Evolutionary conservation across 2,888 invertebrate species (phyloP), one percentile per base, ranked within the genome.

Genomic region (Heliconius hortense): DNA sequence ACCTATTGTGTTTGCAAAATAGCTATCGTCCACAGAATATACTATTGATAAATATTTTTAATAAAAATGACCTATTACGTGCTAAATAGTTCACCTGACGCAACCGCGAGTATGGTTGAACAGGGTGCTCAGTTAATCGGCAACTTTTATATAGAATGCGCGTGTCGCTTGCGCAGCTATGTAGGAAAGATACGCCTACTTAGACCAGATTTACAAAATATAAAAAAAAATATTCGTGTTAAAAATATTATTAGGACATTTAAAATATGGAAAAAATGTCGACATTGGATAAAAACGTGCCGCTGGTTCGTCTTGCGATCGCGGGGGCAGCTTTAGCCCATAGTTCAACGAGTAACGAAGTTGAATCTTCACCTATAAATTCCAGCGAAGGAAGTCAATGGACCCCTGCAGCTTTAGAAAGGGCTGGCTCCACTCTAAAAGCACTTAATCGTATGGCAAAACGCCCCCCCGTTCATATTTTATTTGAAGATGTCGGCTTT

Each of bases 401-500:
- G 94, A 93, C 93, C 7, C 93, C 93, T 0, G 93, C 94, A 28
- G 93, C 94, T 4, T 85, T 94, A 78, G 94, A 94, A 82, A 84
- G 94, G 78, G 93, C 94, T 66, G 92, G 94, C 31, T 92, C 92
- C 0, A 93, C 94, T 8, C 84, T 95, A 76, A 94, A 94, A 77
- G 94, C 94, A 10, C 82, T 95, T 26, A 94, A 94, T 78, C 93
- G 93, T 28, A 94, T 95, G 90, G 95, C 95, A 0, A 95, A 95
- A 81, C 87, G 95, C 78, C 95, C 95, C 7, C 95, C 95, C 0
- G 94, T 95, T 5, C 93, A 95, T 81, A 92, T 96, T 64, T 87
- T 95, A 66, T 96, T 96, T 83, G 95, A 95, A 84, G 95, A 96
- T 86, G 81, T 96, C 76, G 91, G 86, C 26, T 95, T 94, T 81